phyloP scores from a whole-genome alignment of 2,888 invertebrate genomes.

The Horisme vitalbata region DNA sequence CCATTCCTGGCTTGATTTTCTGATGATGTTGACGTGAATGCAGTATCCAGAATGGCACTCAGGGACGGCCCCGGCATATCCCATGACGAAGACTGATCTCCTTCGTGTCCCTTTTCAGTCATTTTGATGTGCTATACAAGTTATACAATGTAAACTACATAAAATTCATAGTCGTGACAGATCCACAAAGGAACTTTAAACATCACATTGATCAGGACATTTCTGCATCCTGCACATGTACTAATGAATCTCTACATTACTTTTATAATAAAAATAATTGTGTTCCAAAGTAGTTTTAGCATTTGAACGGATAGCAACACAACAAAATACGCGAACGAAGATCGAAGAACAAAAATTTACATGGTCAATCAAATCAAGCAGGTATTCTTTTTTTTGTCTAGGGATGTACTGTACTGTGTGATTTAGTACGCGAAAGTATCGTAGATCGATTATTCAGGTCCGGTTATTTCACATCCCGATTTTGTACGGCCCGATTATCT shows the following conservation, averaged over 20 bases:
- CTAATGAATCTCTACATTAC: neutral
- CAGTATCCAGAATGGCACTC: constrained; percentile 85
- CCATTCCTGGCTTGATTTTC: constrained; percentile 67
- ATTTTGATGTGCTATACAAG: constrained; percentile 40
- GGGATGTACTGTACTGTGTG: too few relatives aligned
- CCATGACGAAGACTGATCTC: constrained; percentile 68
- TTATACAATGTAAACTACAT: constrained; percentile 12
- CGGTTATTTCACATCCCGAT: too few relatives aligned
- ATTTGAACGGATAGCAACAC: constrained; percentile 9
- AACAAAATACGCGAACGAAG: constrained; percentile 24
- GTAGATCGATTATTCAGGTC: too few relatives aligned
- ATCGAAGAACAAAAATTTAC: constrained; percentile 30
- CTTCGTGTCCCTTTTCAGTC: constrained; percentile 69
- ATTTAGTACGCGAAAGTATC: too few relatives aligned
- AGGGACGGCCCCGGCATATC: constrained; percentile 78
- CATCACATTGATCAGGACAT: constrained; percentile 15
- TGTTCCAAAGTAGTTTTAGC: neutral
- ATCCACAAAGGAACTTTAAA: constrained; percentile 30
- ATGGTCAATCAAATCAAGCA: constrained; percentile 1
- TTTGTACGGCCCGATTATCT: too few relatives aligned
- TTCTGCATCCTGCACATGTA: neutral
- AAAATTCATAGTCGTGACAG: constrained; percentile 25
- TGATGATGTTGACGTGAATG: constrained; percentile 82
- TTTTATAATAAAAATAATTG: neutral
- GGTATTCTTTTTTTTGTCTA: too few relatives aligned